phyloP scores from a whole-genome alignment of 2,113 vertebrate genomes.

The Tyrannus savana region DNA sequence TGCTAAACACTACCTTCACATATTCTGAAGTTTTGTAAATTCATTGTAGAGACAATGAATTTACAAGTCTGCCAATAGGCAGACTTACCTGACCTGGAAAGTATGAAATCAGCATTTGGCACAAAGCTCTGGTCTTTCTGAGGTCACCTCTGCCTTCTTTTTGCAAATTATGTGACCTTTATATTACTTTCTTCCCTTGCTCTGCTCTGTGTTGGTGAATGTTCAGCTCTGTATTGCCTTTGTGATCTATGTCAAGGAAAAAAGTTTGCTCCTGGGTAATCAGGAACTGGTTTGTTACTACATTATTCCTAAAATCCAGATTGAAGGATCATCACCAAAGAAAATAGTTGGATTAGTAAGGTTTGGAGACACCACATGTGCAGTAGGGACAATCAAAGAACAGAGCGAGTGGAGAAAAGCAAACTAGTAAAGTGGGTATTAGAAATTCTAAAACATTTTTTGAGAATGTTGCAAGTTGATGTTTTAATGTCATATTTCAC shows the following conservation, averaged over 20 bases:
- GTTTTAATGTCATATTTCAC: neutral
- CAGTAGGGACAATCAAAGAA: neutral
- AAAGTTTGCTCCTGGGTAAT: fast-evolving
- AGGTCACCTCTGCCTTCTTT: neutral
- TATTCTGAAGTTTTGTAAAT: neutral
- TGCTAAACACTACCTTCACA: neutral
- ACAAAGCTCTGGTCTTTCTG: neutral
- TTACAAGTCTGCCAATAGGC: no score
- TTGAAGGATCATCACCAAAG: neutral
- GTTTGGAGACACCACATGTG: neutral
- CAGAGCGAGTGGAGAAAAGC: neutral
- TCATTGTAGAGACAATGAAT: neutral
- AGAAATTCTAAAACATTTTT: neutral
- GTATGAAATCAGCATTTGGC: neutral
- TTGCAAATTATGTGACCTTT: neutral
- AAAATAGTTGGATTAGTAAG: neutral
- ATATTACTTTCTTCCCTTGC: neutral
- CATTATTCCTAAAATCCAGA: neutral
- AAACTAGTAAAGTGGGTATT: fast-evolving
- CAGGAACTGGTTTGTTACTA: neutral
- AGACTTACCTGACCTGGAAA: neutral
- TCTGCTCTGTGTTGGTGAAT: neutral
- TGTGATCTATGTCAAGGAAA: neutral
- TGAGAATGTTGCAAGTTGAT: neutral
- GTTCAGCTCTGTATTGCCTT: neutral